A percentile compares a stretch with the other conserved stretches of the same genome.
Conservation (phyloP, 2,113 vertebrate genomes). For the Paracanthobrama guichenoti region DNA sequence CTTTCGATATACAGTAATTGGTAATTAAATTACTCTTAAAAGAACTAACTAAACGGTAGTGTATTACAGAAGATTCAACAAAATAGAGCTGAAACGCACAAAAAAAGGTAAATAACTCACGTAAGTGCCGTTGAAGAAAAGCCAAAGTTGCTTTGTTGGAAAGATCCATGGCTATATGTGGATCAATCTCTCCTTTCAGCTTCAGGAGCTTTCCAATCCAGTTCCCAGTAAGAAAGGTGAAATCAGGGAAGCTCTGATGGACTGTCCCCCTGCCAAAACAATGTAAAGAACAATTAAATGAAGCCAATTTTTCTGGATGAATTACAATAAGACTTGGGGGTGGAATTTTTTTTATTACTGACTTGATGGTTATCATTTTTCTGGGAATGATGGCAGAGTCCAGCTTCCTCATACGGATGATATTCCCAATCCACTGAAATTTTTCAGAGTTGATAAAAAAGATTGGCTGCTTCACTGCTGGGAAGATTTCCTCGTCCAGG, state of each 20-base stretch:
- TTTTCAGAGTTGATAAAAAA: slow-evolving; percentile 94
- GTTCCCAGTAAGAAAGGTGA: slow-evolving; percentile 87
- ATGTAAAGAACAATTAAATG: not conserved
- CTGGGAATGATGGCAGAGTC: slow-evolving; percentile 76
- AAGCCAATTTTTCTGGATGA: not conserved
- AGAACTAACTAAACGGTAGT: too few relatives aligned
- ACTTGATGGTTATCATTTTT: slow-evolving; percentile 97
- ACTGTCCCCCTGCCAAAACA: slow-evolving; percentile 83
- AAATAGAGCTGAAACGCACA: too few relatives aligned
- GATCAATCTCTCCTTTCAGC: slow-evolving; percentile 88
- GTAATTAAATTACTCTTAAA: too few relatives aligned
- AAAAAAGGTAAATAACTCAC: slow-evolving; percentile 71
- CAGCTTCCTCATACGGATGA: slow-evolving; percentile 82
- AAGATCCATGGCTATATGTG: slow-evolving; percentile 84
- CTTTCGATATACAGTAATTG: too few relatives aligned
- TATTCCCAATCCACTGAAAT: slow-evolving; percentile 87
- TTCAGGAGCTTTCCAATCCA: slow-evolving; percentile 82
- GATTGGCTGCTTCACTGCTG: slow-evolving; percentile 84
- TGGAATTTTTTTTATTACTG: slow-evolving; percentile 54
- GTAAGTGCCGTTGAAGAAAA: slow-evolving; percentile 91
- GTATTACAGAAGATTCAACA: too few relatives aligned
- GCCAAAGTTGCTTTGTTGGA: slow-evolving; percentile 88
- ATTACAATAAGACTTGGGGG: not conserved
- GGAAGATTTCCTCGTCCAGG: slow-evolving; percentile 79
- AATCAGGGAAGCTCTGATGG: slow-evolving; percentile 95